A percentile compares a stretch with the other conserved stretches of the same genome.
phyloP scores from a whole-genome alignment of 2,113 vertebrate species.

The Pachypanchax playfairii region DNA sequence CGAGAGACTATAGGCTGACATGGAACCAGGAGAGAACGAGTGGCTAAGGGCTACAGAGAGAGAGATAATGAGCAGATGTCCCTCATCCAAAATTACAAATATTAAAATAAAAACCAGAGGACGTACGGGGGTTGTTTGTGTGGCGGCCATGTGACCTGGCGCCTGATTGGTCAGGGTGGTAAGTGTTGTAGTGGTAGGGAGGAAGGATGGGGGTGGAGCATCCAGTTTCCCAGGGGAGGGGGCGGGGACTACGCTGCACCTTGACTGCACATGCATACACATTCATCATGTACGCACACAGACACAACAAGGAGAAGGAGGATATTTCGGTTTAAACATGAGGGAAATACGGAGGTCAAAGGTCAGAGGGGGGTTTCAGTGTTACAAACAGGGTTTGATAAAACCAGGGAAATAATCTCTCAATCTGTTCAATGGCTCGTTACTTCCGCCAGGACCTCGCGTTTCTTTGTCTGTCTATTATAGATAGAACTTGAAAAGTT shows the following conservation, averaged over 20 bases:
- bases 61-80: neutral
- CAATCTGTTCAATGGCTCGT: neutral
- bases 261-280: conserved; percentile 86
- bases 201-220: conserved; percentile 86
- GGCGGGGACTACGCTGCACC: conserved; percentile 92
- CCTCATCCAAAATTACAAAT: conserved; percentile 2
- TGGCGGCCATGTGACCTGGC: conserved; percentile 70
- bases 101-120: conserved; percentile 5
- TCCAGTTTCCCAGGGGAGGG: conserved; percentile 86
- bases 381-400: too few relatives aligned
- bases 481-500: too few relatives aligned
- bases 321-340: conserved; percentile 43
- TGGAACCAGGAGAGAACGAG: conserved; percentile 96
- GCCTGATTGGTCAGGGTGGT: conserved; percentile 83
- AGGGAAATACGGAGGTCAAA: conserved; percentile 52
- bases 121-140: conserved; percentile 73
- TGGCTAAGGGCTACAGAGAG: conserved; percentile 87
- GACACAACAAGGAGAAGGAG: conserved; percentile 5
- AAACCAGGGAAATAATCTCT: too few relatives aligned
- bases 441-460: too few relatives aligned
- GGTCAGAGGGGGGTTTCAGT: neutral
- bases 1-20: conserved; percentile 98
- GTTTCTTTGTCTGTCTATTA: too few relatives aligned
- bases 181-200: conserved; percentile 88
- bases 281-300: conserved; percentile 70